Percentiles rank a stretch among this genome's conserved stretches.
Evolutionary conservation across 2,888 invertebrate species (phyloP).

Genomic region (Sphaerophoria taeniata): DNA sequence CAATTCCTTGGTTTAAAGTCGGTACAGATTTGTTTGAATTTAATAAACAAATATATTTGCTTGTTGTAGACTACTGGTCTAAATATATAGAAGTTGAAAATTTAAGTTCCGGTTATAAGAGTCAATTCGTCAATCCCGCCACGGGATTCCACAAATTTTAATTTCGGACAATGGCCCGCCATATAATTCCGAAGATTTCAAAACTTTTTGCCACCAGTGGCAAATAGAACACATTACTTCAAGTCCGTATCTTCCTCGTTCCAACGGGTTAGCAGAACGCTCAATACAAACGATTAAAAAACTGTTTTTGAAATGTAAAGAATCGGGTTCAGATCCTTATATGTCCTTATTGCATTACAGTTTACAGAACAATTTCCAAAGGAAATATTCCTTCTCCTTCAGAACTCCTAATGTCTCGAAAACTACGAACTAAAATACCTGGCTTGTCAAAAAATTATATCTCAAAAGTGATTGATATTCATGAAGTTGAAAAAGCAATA

Average conservation of each 20-base stretch:
- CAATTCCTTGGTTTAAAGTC: conserved; percentile 53
- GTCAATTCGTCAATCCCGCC: conserved; percentile 51
- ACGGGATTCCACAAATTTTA: conserved; percentile 65
- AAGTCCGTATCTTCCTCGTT: conserved; percentile 65
- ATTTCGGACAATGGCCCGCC: conserved; percentile 71
- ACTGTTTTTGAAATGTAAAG: conserved; percentile 44
- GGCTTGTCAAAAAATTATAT: conserved; percentile 23
- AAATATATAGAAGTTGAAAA: conserved; percentile 69
- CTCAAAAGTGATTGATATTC: conserved; percentile 15
- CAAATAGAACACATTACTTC: conserved; percentile 65
- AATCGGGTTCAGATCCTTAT: conserved; percentile 51
- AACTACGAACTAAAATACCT: conserved; percentile 36
- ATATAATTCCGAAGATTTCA: conserved; percentile 59
- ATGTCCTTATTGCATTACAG: conserved; percentile 36
- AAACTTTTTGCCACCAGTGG: conserved; percentile 58
- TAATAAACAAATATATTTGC: conserved; percentile 55
- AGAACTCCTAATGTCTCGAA: conserved; percentile 40
- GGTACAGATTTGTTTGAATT: conserved; percentile 66
- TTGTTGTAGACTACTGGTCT: conserved; percentile 73
- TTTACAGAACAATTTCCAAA: conserved; percentile 49
- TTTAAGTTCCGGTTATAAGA: conserved; percentile 44
- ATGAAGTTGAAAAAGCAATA: conserved; percentile 11
- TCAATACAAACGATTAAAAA: conserved; percentile 64
- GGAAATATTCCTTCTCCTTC: conserved; percentile 42
- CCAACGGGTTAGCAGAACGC: conserved; percentile 72